Conservation (phyloP, 2,888 invertebrate species). For the Chymomyza caudatula region DNA sequence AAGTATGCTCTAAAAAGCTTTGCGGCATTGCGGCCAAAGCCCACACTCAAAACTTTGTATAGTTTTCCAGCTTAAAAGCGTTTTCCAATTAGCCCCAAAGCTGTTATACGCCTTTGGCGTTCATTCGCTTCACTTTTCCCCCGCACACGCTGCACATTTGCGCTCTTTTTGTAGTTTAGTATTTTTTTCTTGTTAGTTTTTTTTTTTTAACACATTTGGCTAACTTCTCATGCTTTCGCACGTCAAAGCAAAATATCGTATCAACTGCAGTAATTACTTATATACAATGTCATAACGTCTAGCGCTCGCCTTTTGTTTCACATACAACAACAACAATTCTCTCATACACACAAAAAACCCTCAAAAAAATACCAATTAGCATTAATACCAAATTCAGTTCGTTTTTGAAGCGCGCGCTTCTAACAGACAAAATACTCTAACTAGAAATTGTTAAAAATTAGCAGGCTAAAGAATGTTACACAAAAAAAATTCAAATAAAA, state of each 20-base stretch:
- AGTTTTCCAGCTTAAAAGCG: neutral
- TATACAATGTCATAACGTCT: conserved; percentile 1
- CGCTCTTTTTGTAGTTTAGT: neutral
- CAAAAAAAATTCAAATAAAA: neutral
- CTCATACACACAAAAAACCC: neutral
- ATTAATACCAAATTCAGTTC: conserved; percentile 15
- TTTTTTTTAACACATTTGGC: conserved; percentile 1
- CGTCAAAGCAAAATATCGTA: neutral
- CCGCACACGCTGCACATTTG: conserved; percentile 12
- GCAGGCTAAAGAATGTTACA: neutral
- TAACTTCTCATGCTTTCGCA: neutral
- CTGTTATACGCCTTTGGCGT: conserved; percentile 11
- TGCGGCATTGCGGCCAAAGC: conserved; percentile 42
- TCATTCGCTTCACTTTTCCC: conserved; percentile 36
- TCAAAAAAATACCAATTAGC: neutral
- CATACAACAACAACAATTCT: neutral
- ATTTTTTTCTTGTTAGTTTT: neutral
- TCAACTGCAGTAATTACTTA: neutral
- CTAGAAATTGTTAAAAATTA: neutral
- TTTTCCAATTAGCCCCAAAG: neutral
- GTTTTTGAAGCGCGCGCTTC: conserved; percentile 6
- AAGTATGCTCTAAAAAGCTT: conserved; percentile 31
- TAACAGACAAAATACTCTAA: neutral
- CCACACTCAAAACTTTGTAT: neutral
- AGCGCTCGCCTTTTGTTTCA: neutral